phyloP scores from a whole-genome alignment of 2,797 vertebrate species.

The Macrochelys suwanniensis region DNA sequence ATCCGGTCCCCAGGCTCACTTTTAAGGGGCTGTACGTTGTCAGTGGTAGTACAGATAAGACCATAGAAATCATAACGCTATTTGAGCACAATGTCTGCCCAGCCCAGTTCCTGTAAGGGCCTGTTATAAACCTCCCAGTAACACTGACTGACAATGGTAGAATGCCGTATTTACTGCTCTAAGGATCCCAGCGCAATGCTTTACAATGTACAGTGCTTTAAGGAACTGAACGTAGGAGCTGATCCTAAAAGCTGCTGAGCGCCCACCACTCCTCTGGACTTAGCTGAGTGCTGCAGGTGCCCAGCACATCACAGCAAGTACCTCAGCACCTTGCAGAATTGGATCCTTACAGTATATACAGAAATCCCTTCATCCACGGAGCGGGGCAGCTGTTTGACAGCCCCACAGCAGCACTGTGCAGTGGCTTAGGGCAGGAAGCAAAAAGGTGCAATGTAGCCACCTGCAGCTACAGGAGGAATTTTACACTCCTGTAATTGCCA shows the following conservation, averaged over 20 bases:
- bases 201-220: neutral
- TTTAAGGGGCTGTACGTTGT: neutral
- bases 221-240: neutral
- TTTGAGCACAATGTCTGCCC: neutral
- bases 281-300: neutral
- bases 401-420: neutral
- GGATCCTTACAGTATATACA: neutral
- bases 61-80: neutral
- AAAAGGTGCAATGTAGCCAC: neutral
- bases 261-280: neutral
- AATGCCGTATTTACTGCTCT: neutral
- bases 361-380: neutral
- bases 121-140: neutral
- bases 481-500: neutral
- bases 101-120: neutral
- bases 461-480: neutral
- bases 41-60: neutral
- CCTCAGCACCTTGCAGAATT: neutral
- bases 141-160: neutral
- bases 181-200: fast-evolving
- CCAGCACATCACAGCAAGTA: neutral
- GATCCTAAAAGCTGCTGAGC: neutral
- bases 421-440: neutral
- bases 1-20: neutral
- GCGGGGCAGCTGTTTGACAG: neutral